Evolutionary conservation across 2,113 vertebrate species (phyloP).

Genomic region (Craseonycteris thonglongyai): DNA sequence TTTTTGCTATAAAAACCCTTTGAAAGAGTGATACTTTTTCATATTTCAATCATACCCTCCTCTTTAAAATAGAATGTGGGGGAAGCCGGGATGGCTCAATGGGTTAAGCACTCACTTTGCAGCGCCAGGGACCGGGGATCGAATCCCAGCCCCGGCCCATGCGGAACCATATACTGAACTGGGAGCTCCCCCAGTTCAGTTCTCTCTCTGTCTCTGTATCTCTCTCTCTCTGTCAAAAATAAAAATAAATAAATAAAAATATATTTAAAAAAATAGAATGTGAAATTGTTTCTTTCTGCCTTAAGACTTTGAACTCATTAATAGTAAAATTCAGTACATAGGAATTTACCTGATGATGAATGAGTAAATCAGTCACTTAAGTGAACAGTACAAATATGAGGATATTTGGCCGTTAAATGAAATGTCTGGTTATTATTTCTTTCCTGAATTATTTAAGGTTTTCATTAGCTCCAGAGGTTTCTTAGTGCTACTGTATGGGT

Average conservation of each 20-base stretch:
- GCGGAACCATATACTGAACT: no score
- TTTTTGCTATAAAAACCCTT: background rate
- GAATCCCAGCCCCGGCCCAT: no score
- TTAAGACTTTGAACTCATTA: conserved; percentile 12
- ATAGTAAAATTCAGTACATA: background rate
- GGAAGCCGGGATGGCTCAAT: no score
- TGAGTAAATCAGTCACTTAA: background rate
- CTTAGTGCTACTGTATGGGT: background rate
- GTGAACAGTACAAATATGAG: background rate
- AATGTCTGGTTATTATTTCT: background rate
- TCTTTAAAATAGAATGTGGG: background rate
- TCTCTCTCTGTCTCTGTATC: no score
- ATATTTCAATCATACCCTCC: background rate
- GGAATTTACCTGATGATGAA: background rate
- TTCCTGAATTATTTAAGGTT: background rate
- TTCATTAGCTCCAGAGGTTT: background rate
- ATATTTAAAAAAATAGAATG: background rate
- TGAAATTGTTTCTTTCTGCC: background rate
- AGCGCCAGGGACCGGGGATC: no score
- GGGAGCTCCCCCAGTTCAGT: no score
- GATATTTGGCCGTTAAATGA: background rate
- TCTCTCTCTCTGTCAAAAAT: no score
- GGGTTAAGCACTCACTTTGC: no score
- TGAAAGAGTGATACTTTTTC: background rate
- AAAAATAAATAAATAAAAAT: no score